A percentile compares a stretch with the other conserved stretches of the same genome.
Evolutionary conservation across 2,113 vertebrate genomes (phyloP).

Genomic region (Cyphomyrus plagiostoma): DNA sequence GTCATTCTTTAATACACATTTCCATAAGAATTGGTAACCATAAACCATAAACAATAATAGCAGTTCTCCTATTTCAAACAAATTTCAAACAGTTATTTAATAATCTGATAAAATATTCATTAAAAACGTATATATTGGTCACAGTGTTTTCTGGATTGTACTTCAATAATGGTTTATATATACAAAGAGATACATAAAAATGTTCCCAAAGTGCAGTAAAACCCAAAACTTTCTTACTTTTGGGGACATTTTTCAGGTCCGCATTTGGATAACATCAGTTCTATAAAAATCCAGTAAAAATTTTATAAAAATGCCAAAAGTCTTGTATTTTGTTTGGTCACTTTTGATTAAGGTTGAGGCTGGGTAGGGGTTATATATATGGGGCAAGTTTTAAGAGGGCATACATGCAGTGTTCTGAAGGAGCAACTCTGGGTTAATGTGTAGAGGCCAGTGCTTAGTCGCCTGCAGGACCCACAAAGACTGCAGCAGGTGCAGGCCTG

Average conservation of each 20-base stretch:
- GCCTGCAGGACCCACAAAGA: conserved; percentile 3
- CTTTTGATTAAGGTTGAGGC: too few relatives aligned
- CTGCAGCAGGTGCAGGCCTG: conserved; percentile 19
- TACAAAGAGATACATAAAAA: neutral
- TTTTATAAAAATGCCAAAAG: too few relatives aligned
- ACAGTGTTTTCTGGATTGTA: neutral
- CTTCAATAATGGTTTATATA: neutral
- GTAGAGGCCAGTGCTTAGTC: neutral
- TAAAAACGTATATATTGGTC: neutral
- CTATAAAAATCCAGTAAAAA: too few relatives aligned
- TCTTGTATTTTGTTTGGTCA: too few relatives aligned
- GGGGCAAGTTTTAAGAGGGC: neutral
- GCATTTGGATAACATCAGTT: too few relatives aligned
- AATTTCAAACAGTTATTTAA: neutral
- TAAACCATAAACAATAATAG: neutral
- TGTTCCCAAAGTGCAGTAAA: too few relatives aligned
- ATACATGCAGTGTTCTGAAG: neutral
- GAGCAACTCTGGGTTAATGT: conserved; percentile 7
- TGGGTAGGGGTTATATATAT: neutral
- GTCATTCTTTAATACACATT: neutral
- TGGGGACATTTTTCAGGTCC: too few relatives aligned
- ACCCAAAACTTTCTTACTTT: too few relatives aligned
- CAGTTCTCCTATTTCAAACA: neutral
- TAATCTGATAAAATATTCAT: neutral
- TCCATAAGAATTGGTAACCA: neutral